These are phyloP conservation scores for Pseudochromis fuscus DNA, from an alignment of 2,797 vertebrate genomes.

Conservation along the genomic window DNA sequence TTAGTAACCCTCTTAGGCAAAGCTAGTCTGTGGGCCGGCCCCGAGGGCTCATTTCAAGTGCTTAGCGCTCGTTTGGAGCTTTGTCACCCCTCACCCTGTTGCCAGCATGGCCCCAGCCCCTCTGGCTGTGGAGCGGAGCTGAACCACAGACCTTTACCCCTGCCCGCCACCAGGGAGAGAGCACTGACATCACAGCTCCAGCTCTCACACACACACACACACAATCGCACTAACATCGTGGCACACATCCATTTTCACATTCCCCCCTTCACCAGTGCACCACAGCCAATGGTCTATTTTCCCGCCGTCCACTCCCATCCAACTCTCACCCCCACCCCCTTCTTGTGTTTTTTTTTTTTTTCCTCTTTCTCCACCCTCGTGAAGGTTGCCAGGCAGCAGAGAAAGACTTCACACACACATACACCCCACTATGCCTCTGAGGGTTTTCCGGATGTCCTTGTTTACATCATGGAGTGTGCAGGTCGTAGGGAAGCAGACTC, in stretches of 20 bases:
- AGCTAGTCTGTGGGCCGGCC: slow-evolving; percentile 81
- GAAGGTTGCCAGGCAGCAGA: slow-evolving; percentile 83
- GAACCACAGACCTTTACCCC: slow-evolving; percentile 73
- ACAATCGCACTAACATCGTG: slow-evolving; percentile 52
- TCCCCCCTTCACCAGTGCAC: slow-evolving; percentile 39
- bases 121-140: slow-evolving; percentile 74
- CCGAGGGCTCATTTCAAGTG: slow-evolving; percentile 84
- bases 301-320: slow-evolving; percentile 75
- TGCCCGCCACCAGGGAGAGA: slow-evolving; percentile 69
- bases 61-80: slow-evolving; percentile 83
- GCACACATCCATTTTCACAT: slow-evolving; percentile 70
- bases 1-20: slow-evolving; percentile 86
- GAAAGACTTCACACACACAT: slow-evolving; percentile 82
- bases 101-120: slow-evolving; percentile 75
- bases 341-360: slow-evolving; percentile 43
- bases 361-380: slow-evolving; percentile 67
- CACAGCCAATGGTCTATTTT: slow-evolving; percentile 77
- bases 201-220: slow-evolving; percentile 44
- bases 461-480: slow-evolving; percentile 81
- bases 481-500: slow-evolving; percentile 73
- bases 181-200: slow-evolving; percentile 68
- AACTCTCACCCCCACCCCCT: slow-evolving; percentile 42
- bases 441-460: slow-evolving; percentile 85
- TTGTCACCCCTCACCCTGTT: slow-evolving; percentile 80
- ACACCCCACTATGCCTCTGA: slow-evolving; percentile 81